Base-by-base conservation (phyloP, 2,113 vertebrate genomes). In the Cairina moschata region DNA sequence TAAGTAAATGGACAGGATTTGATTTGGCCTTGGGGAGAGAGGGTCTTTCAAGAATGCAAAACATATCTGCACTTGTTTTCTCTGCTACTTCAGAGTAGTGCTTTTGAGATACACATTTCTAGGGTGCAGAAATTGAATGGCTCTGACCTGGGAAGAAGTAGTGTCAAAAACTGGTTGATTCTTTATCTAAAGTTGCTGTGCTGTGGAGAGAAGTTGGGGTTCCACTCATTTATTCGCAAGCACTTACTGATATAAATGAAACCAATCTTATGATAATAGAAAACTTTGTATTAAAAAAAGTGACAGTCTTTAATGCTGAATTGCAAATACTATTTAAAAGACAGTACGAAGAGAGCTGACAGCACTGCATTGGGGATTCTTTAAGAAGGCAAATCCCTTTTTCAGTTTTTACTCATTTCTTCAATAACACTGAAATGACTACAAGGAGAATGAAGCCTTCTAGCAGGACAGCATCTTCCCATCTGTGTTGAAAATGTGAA, bases 181-280 rank as follows among this genome's bases (percentile, higher is more conserved):
- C 17, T 50, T 44, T 18, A 42, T 4, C 3, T 56, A 7, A 31
- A 69, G 18, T 21, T 74, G 11, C 31, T 68, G 3, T 44, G 13
- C 34, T 56, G 10, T 23, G 17, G 18, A 62, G 52, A 65, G 29
- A 83, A 56, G 66, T 44, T 52, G 60, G 10, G 31, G 8, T 54
- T 85, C 21, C 8, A 22, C 11, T 62, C 2, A 7, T 44, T 66
- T 55, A 8, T 32, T 81, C 42, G 1, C 1, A 1, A 17, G 1
- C 9, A 38, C 11, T 78, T 81, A 32, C 10, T 66, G 20, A 18
- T 6, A 21, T 42, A 17, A 88, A 10, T 6, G 58, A 77, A 88
- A 2, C 29, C 17, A 72, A 11, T 13, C 4, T 36, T 42, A 13
- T 1, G 11, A 3, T 25, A 46, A 23, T 9, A 56, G 25, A 46